A percentile compares a stretch with the other conserved stretches of the same genome.
These are phyloP conservation scores for Andrena camellia DNA, from an alignment of 2,888 invertebrate genomes.

Conservation along the genomic window DNA sequence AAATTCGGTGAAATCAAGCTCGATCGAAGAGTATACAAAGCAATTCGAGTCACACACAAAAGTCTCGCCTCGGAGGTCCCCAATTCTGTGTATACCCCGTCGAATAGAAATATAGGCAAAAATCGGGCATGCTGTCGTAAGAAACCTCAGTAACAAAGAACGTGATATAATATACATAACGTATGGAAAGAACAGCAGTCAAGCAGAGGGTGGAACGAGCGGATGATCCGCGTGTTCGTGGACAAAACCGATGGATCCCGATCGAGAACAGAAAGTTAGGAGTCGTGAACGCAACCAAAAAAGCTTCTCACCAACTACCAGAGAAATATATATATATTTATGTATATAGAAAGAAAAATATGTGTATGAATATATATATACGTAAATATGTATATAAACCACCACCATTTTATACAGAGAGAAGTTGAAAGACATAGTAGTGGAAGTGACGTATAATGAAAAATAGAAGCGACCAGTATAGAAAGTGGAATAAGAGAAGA, in stretches of 20 bases:
- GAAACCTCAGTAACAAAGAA: conserved; percentile 14
- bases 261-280: conserved; percentile 6
- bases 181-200: conserved; percentile 37
- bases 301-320: conserved; percentile 51
- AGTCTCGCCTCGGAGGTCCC: background rate
- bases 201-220: conserved; percentile 44
- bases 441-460: conserved; percentile 54
- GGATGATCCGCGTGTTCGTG: conserved; percentile 27
- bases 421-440: conserved; percentile 54
- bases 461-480: conserved; percentile 14
- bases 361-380: conserved; percentile 23
- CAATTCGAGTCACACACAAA: background rate
- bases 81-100: conserved; percentile 11
- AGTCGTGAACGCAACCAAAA: conserved; percentile 36
- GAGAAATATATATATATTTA: conserved; percentile 55
- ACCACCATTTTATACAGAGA: conserved; percentile 71
- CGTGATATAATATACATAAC: conserved; percentile 21
- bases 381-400: conserved; percentile 58
- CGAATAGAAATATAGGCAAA: conserved; percentile 22
- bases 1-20: background rate
- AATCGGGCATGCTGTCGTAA: conserved; percentile 37
- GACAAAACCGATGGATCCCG: conserved; percentile 12
- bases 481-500: conserved; percentile 24
- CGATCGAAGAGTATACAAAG: conserved; percentile 1
- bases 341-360: conserved; percentile 20